These are phyloP conservation scores for Amphiura filiformis DNA, from an alignment of 35 echinoderm and acorn worm species.

Conservation along the genomic window DNA sequence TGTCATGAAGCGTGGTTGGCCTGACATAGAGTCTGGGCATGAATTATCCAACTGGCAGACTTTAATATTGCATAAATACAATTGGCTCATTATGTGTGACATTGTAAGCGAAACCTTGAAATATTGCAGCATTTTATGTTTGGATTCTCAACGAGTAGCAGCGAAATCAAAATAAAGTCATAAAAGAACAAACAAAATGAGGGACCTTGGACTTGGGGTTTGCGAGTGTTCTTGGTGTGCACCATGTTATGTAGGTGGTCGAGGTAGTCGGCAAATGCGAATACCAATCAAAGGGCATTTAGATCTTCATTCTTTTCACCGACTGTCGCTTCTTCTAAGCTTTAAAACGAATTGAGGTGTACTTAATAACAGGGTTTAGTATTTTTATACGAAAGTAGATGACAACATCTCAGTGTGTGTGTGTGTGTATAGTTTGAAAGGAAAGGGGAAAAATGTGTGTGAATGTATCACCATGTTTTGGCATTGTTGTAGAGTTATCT, in stretches of 20 bases:
- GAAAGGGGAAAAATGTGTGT: no score
- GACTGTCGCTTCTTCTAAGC: background rate
- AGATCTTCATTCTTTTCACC: background rate
- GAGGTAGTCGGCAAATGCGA: background rate
- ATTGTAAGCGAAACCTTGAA: no score
- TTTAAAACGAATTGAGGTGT: background rate
- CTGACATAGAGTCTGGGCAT: no score
- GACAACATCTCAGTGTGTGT: no score
- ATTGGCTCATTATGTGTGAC: no score
- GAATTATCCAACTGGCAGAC: no score
- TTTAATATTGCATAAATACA: no score
- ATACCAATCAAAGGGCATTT: background rate
- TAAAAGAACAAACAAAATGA: background rate
- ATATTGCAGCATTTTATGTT: no score
- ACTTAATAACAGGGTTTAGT: background rate
- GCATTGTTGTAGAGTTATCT: constrained; percentile 32
- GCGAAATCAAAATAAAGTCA: background rate
- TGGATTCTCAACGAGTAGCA: no score
- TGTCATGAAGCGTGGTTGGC: no score
- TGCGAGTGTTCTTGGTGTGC: no score
- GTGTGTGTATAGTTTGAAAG: no score
- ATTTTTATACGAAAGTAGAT: background rate
- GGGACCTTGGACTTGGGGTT: background rate
- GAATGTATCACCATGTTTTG: background rate
- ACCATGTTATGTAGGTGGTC: background rate